Conservation (phyloP, 1,140 invertebrate genomes). For the Trachymyrmex cornetzi region DNA sequence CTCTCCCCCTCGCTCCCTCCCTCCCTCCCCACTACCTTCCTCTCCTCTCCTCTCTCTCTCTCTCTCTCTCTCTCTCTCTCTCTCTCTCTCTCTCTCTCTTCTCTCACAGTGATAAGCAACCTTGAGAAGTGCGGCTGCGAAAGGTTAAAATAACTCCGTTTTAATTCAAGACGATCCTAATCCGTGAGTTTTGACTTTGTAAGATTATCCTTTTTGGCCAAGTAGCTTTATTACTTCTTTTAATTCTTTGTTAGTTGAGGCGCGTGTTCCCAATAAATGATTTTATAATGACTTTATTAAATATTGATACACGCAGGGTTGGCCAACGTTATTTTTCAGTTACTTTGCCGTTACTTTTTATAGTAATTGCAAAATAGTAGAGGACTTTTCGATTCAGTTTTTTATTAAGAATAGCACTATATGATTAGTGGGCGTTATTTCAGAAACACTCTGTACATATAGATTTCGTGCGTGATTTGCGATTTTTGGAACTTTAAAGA, state of each 20-base stretch:
- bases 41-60: no score
- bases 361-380: no score
- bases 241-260: background rate
- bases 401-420: no score
- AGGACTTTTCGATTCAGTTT: no score
- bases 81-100: constrained; percentile 2
- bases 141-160: constrained; percentile 54
- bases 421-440: no score
- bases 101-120: constrained; percentile 26
- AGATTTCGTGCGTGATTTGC: background rate
- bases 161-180: constrained; percentile 38
- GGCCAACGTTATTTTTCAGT: no score
- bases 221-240: background rate
- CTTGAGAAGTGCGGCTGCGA: constrained; percentile 3
- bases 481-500: background rate
- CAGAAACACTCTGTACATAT: no score
- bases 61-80: no score
- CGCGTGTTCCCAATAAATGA: background rate
- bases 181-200: constrained; percentile 31
- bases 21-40: constrained; percentile 7
- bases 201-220: constrained; percentile 30
- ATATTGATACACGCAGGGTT: background rate
- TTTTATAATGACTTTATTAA: background rate
- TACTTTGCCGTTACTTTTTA: no score
- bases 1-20: constrained; percentile 13